phyloP scores from a whole-genome alignment of 2,797 vertebrate genomes.

The Hypotaenidia okinawae region DNA sequence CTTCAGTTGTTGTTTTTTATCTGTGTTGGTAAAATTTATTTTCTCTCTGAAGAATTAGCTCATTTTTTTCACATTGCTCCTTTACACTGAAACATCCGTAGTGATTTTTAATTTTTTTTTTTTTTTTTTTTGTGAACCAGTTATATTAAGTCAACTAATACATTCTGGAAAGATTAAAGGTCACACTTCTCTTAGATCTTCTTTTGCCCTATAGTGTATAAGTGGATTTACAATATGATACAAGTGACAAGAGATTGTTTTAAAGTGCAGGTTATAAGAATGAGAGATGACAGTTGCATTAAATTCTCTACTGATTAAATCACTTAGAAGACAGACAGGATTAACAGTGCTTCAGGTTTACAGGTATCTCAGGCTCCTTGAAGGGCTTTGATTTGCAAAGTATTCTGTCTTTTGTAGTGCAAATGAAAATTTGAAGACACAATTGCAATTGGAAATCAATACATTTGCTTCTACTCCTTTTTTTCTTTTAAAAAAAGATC shows the following conservation, averaged over 20 bases:
- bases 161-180: not conserved
- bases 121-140: not conserved
- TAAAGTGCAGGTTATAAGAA: not conserved
- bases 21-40: not conserved
- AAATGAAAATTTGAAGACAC: not conserved
- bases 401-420: not conserved
- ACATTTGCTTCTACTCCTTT: not conserved
- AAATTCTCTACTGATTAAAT: not conserved
- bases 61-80: not conserved
- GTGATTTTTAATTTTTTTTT: not conserved
- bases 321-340: not conserved
- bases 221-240: not conserved
- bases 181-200: not conserved
- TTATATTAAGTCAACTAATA: not conserved
- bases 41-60: not conserved
- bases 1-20: not conserved
- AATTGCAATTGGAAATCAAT: not conserved
- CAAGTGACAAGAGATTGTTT: not conserved
- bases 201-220: not conserved
- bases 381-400: not conserved
- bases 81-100: not conserved
- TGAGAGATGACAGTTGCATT: not conserved
- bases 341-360: conserved; percentile 14
- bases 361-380: not conserved
- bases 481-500: not conserved